Conservation (phyloP, 2,888 invertebrate genomes). For the Tenthredo notha region DNA sequence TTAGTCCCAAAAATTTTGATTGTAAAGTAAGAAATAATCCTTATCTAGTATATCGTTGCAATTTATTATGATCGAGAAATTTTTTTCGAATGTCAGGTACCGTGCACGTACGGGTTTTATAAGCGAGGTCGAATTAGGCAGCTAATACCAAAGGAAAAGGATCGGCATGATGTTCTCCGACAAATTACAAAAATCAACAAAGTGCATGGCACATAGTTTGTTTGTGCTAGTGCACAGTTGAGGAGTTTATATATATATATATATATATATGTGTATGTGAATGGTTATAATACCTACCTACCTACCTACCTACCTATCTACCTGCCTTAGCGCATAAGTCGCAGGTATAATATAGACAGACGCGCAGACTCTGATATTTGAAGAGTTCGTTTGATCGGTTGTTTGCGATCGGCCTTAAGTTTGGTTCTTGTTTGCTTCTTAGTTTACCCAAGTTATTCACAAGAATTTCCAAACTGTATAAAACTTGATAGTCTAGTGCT, state of each 20-base stretch:
- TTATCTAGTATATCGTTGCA: background rate
- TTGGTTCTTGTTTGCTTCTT: slow-evolving; percentile 47
- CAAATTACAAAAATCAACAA: slow-evolving; percentile 52
- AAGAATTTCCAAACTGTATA: slow-evolving; percentile 52
- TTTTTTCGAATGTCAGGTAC: background rate
- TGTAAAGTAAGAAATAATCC: background rate
- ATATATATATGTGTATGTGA: background rate
- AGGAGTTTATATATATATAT: background rate
- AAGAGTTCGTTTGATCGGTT: slow-evolving; percentile 46
- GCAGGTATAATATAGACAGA: slow-evolving; percentile 44
- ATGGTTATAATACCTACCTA: background rate
- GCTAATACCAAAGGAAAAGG: background rate
- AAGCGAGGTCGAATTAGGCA: slow-evolving; percentile 43
- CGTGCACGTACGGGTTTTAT: background rate
- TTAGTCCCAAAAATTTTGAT: background rate
- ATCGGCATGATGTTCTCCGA: slow-evolving; percentile 36
- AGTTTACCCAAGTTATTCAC: slow-evolving; percentile 49
- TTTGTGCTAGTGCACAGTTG: slow-evolving; percentile 20
- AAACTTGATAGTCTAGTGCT: background rate
- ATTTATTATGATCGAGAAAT: background rate
- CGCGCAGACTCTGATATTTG: slow-evolving; percentile 39
- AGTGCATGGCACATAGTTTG: slow-evolving; percentile 41
- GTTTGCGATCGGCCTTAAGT: slow-evolving; percentile 49
- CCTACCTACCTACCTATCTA: background rate
- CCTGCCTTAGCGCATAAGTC: slow-evolving; percentile 27